Evolutionary conservation across 2,797 vertebrate species (phyloP).

Genomic region (Eleutherodactylus coqui): DNA sequence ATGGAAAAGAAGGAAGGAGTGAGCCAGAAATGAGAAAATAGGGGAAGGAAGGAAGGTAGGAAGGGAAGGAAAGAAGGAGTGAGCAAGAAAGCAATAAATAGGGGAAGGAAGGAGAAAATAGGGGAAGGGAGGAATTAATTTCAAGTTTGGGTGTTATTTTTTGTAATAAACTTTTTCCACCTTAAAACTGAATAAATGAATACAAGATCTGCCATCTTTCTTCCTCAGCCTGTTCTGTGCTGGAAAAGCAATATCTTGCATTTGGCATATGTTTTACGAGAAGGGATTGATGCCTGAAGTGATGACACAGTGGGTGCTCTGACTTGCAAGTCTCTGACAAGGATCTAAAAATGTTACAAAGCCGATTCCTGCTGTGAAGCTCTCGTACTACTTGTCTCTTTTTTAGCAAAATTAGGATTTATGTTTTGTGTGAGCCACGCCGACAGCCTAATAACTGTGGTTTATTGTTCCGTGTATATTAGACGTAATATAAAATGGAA

Average conservation of each 20-base stretch:
- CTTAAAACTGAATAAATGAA: conserved; percentile 7
- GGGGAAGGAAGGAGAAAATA: too few species aligned
- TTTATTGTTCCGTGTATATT: conserved; percentile 24
- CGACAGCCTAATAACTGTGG: conserved; percentile 46
- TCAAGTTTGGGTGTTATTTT: not conserved
- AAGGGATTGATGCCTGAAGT: conserved; percentile 3
- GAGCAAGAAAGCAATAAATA: too few species aligned
- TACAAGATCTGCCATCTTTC: not conserved
- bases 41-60: not conserved
- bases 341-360: conserved; percentile 33
- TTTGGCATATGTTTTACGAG: conserved; percentile 23
- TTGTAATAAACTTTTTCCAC: not conserved
- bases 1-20: not conserved
- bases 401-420: conserved; percentile 50
- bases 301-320: conserved; percentile 17
- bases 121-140: too few species aligned
- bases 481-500: conserved; percentile 22
- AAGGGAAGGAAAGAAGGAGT: not conserved
- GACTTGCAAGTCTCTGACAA: conserved; percentile 26
- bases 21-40: not conserved
- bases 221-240: not conserved
- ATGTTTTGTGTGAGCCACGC: conserved; percentile 10
- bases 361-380: conserved; percentile 25
- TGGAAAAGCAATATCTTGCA: not conserved
- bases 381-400: conserved; percentile 1